Evolutionary conservation across 1,140 invertebrate genomes (phyloP).

Genomic region (Drosophila navojoa): DNA sequence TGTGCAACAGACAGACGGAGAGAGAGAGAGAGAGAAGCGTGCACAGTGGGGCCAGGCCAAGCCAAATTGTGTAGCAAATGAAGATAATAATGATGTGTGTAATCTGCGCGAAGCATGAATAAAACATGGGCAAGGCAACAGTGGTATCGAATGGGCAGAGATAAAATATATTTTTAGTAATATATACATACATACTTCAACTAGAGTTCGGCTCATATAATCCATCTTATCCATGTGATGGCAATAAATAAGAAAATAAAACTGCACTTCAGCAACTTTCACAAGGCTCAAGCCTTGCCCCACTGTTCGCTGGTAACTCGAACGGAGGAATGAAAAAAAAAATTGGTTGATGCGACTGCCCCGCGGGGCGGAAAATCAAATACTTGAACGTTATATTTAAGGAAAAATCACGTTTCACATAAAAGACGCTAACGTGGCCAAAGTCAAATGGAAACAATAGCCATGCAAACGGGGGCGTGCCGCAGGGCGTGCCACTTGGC

Average conservation of each 20-base stretch:
- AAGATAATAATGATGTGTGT: background rate
- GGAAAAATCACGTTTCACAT: conserved; percentile 74
- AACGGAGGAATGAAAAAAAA: conserved; percentile 30
- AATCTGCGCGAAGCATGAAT: background rate
- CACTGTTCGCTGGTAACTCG: conserved; percentile 33
- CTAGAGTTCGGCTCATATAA: too few species aligned
- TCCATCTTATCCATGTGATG: too few species aligned
- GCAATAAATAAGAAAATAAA: background rate
- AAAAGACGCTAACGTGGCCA: conserved; percentile 76
- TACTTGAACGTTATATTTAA: conserved; percentile 60
- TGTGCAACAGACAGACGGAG: conserved; percentile 14
- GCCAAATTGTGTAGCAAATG: too few species aligned
- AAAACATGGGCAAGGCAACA: background rate
- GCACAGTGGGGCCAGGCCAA: conserved; percentile 15
- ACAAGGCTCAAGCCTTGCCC: background rate
- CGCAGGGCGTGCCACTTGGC: conserved; percentile 31
- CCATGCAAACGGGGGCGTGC: background rate
- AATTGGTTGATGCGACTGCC: conserved; percentile 33
- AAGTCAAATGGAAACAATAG: conserved; percentile 67
- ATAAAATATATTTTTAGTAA: background rate
- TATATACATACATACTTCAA: too few species aligned
- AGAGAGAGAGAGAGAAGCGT: background rate
- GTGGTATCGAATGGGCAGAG: background rate
- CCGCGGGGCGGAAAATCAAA: conserved; percentile 34
- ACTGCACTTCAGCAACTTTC: background rate